These are phyloP conservation scores for Trachelipus rathkii DNA, from an alignment of 1,140 invertebrate genomes.

Conservation along the genomic window DNA sequence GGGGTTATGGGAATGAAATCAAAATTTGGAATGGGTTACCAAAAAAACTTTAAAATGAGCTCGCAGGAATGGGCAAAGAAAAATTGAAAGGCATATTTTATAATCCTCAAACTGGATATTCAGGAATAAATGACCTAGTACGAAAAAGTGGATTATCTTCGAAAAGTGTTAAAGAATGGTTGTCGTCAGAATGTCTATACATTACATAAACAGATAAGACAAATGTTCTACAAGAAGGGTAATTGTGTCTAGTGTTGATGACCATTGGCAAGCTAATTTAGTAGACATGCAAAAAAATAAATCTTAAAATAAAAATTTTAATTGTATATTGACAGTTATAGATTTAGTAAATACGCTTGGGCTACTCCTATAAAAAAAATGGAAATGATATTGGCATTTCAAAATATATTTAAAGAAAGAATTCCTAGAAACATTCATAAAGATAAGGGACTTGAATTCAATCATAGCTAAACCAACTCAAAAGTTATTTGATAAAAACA, in stretches of 20 bases:
- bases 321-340: constrained; percentile 52
- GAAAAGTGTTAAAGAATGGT: not conserved
- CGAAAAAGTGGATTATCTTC: no score
- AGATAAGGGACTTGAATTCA: constrained; percentile 53
- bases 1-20: no score
- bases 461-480: constrained; percentile 45
- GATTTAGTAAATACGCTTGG: constrained; percentile 55
- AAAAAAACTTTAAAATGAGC: not conserved
- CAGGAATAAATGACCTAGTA: no score
- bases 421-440: no score
- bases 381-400: no score
- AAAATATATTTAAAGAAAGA: no score
- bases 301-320: constrained; percentile 50
- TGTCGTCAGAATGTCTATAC: not conserved
- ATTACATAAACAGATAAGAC: constrained; percentile 29
- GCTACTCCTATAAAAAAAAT: no score
- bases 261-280: no score
- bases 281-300: constrained; percentile 47
- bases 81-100: not conserved
- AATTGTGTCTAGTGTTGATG: constrained; percentile 42
- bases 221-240: constrained; percentile 44
- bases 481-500: constrained; percentile 31
- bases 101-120: not conserved
- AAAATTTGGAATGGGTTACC: not conserved
- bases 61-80: not conserved